phyloP scores from a whole-genome alignment of 2,797 vertebrate species.

The Rousettus madagascariensis region DNA sequence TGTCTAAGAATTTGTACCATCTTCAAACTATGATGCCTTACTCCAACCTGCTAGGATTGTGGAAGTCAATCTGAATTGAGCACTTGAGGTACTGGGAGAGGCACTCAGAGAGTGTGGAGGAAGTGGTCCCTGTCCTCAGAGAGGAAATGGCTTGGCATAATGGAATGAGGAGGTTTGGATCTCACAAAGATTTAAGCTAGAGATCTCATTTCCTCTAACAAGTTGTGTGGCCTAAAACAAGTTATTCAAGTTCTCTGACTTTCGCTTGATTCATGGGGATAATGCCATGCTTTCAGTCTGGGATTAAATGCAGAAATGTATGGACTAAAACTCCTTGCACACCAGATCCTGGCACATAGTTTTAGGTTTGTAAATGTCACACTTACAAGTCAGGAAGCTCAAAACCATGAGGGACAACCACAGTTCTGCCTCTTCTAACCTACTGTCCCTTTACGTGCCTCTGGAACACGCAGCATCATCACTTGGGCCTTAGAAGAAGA shows the following conservation, averaged over 20 bases:
- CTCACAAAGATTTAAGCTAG: background rate
- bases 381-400: background rate
- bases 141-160: fast-evolving
- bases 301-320: background rate
- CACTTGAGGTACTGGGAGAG: background rate
- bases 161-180: no score
- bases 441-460: background rate
- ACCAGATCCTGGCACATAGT: background rate
- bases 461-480: fast-evolving
- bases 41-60: background rate
- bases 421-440: background rate
- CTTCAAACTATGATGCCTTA: background rate
- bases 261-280: background rate
- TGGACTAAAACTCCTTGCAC: background rate
- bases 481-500: background rate
- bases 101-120: background rate
- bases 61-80: background rate
- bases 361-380: background rate
- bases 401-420: background rate
- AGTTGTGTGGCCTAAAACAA: background rate
- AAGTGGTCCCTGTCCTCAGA: fast-evolving
- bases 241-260: background rate
- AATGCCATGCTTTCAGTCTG: background rate
- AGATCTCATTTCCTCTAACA: background rate
- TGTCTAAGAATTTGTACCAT: background rate